Base-by-base conservation (phyloP, 2,797 vertebrate species). In the Potorous gilbertii region DNA sequence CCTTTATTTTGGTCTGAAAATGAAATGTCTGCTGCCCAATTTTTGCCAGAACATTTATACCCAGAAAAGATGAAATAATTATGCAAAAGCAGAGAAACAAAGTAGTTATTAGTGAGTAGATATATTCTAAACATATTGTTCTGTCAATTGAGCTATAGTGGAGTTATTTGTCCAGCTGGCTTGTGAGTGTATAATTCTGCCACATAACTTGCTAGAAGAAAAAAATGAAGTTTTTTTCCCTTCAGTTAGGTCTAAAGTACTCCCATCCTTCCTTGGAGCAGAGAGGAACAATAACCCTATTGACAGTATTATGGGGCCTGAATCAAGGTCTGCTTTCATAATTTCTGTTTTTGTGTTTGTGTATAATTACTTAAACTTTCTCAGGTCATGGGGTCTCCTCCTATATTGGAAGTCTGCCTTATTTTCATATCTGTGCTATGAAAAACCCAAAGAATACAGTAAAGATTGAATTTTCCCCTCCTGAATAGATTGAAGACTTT, bases 351-450 rank as follows among this genome's bases (percentile, higher is more conserved):
- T 93, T 92, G 87, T 90, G 74, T 93, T 81, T n/a, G 34, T 50
- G 52, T 4, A 2, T 57, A 52, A 50, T 97, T 74, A 87, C 50
- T 87, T 46, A 34, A 96, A 92, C 0, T 1, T 9, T 90, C 28
- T 59, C 0, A n/a, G 90, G 92, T 55, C 92, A 34, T 1, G 0
- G 92, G 92, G 55, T 57, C 31, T 8, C 18, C n/a, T 12, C 59
- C 81, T 54, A 66, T 52, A 52, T 54, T 29, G 94, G 92, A 93
- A 74, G 94, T 6, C 90, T 91, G 95, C 56, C 55, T 95, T 91
- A 21, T 59, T 66, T 93, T 93, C 95, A 9, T 62, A 21, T 92
- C 34, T 50, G 0, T 10, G 40, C 54, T 54, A 57, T 54, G 46
- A 55, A 81, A 95, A 93, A 14, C 89, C 55, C 92, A 29, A 55